These are phyloP conservation scores for Parasteatoda tepidariorum DNA, from an alignment of 1,140 invertebrate species.

Conservation along the genomic window DNA sequence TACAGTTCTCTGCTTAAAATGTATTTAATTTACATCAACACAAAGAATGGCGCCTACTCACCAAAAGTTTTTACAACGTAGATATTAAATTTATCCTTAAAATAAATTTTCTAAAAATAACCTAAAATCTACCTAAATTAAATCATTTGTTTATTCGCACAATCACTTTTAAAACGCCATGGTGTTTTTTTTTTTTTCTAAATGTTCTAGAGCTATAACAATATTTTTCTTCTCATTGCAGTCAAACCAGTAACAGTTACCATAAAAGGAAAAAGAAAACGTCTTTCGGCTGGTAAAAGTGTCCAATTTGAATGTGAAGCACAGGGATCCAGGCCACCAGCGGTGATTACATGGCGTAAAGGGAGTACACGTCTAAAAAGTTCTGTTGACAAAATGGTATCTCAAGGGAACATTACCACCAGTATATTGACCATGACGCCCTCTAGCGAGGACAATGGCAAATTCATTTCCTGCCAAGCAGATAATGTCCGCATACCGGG, in stretches of 20 bases:
- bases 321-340: slow-evolving; percentile 85
- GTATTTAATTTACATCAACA: no score
- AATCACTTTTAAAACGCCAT: no score
- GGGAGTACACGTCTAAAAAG: slow-evolving; percentile 57
- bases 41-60: no score
- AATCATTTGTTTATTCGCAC: no score
- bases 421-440: slow-evolving; percentile 67
- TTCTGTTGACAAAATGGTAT: slow-evolving; percentile 49
- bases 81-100: no score
- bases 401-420: slow-evolving; percentile 60
- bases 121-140: no score
- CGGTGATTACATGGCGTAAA: slow-evolving; percentile 83
- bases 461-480: slow-evolving; percentile 82
- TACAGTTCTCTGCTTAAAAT: no score
- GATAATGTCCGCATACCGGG: slow-evolving; percentile 77
- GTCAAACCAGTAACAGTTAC: slow-evolving; percentile 84
- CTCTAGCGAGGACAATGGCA: slow-evolving; percentile 82
- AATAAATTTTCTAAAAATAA: no score
- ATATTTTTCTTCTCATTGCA: no score
- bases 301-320: slow-evolving; percentile 87
- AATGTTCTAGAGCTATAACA: no score
- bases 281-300: slow-evolving; percentile 82
- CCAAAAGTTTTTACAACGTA: no score
- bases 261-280: slow-evolving; percentile 81
- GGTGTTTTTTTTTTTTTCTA: no score